A percentile compares a stretch with the other conserved stretches of the same genome.
Conservation (phyloP, 2,797 vertebrate genomes). For the Lagorchestes hirsutus region DNA sequence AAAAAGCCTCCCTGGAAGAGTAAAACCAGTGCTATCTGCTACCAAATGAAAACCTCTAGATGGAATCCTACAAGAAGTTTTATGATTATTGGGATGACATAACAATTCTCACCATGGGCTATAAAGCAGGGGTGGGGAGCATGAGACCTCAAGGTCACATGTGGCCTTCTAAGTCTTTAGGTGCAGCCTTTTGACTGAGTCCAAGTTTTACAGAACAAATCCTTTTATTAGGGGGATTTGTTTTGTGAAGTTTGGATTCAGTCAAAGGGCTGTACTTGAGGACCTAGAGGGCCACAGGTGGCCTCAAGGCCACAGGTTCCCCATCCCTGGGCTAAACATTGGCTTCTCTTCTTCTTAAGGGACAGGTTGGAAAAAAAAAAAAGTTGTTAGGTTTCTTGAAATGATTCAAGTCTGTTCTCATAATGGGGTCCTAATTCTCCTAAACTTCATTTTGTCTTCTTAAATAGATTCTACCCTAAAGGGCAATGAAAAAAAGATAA, state of each 20-base stretch:
- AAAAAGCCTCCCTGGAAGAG: neutral
- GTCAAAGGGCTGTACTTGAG: too few species aligned
- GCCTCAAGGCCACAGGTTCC: too few species aligned
- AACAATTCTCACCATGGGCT: neutral
- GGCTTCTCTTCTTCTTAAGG: neutral
- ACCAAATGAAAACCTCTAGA: neutral
- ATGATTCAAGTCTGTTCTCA: neutral
- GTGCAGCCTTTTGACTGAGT: too few species aligned
- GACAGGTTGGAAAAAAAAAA: neutral
- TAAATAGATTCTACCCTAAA: neutral
- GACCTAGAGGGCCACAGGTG: too few species aligned
- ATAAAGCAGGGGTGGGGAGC: neutral
- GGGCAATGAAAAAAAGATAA: constrained; percentile 1
- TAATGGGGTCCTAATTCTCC: neutral
- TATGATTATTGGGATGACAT: neutral
- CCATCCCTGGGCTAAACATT: too few species aligned
- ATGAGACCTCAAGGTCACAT: too few species aligned
- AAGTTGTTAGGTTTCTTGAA: neutral
- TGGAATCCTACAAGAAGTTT: neutral
- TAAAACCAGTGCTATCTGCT: neutral
- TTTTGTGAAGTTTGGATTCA: too few species aligned
- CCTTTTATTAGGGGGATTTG: too few species aligned
- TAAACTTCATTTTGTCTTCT: neutral
- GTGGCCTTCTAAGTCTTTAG: too few species aligned
- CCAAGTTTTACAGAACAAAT: too few species aligned